A percentile compares a stretch with the other conserved stretches of the same genome.
Evolutionary conservation across 1,140 invertebrate species (phyloP).

Genomic region (Metaphire vulgaris): DNA sequence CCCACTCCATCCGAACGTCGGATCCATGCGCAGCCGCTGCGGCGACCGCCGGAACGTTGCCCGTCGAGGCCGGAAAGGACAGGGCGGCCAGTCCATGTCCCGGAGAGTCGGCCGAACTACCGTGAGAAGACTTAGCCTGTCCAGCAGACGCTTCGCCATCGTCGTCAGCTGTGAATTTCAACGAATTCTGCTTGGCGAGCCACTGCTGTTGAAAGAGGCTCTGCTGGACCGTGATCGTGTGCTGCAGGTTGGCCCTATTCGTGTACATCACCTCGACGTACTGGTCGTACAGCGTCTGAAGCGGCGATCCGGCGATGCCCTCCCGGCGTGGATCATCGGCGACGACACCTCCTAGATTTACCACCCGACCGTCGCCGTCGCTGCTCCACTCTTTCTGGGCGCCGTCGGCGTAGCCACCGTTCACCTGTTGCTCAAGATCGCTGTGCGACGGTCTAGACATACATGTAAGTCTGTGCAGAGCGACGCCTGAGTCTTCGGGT

Average conservation of each 20-base stretch:
- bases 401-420: not conserved
- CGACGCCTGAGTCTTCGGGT: too few species aligned
- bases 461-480: too few species aligned
- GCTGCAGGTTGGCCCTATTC: conserved; percentile 64
- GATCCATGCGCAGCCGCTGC: not conserved
- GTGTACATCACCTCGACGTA: conserved; percentile 62
- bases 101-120: not conserved
- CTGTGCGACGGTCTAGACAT: conserved; percentile 6
- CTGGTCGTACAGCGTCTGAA: conserved; percentile 47
- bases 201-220: conserved; percentile 60
- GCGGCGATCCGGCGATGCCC: conserved; percentile 18
- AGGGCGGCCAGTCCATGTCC: not conserved
- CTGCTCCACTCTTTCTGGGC: conserved; percentile 17
- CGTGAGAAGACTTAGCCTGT: not conserved
- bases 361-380: conserved; percentile 5
- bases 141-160: too few species aligned
- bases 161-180: not conserved
- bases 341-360: too few species aligned
- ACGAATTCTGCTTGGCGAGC: conserved; percentile 30
- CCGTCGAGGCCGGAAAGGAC: not conserved
- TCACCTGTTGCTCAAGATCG: conserved; percentile 11
- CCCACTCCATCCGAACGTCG: conserved; percentile 62
- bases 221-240: conserved; percentile 67
- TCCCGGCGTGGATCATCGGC: too few species aligned
- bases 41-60: too few species aligned